Conservation (phyloP, 1,140 invertebrate genomes). For the Coenobita brevimanus region DNA sequence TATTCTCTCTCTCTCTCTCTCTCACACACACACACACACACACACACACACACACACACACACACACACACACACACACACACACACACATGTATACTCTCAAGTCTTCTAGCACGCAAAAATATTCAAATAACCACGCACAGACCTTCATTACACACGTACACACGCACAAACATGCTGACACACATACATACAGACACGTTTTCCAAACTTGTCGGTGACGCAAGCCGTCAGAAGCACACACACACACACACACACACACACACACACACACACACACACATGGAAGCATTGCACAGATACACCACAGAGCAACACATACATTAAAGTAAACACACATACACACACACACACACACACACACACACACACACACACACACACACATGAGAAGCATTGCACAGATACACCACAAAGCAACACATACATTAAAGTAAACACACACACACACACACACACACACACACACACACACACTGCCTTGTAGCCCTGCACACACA, state of each 20-base stretch:
- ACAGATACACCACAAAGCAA: neutral
- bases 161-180: too few species aligned
- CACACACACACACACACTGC: conserved; percentile 8
- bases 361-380: neutral
- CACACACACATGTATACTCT: neutral
- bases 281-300: neutral
- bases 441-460: conserved; percentile 7
- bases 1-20: neutral
- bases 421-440: neutral
- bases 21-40: neutral
- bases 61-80: conserved; percentile 17
- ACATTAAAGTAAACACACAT: neutral
- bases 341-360: conserved; percentile 17
- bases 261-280: conserved; percentile 10
- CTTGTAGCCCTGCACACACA: neutral
- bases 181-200: too few species aligned
- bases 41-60: conserved; percentile 15
- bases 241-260: conserved; percentile 12
- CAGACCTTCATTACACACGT: too few species aligned
- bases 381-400: neutral
- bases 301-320: too few species aligned
- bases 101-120: neutral
- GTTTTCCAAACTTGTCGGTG: too few species aligned
- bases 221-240: too few species aligned
- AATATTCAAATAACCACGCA: neutral